A percentile compares a stretch with the other conserved stretches of the same genome.
Evolutionary conservation across 2,888 invertebrate species (phyloP).

Genomic region (Nesidiocoris tenuis): DNA sequence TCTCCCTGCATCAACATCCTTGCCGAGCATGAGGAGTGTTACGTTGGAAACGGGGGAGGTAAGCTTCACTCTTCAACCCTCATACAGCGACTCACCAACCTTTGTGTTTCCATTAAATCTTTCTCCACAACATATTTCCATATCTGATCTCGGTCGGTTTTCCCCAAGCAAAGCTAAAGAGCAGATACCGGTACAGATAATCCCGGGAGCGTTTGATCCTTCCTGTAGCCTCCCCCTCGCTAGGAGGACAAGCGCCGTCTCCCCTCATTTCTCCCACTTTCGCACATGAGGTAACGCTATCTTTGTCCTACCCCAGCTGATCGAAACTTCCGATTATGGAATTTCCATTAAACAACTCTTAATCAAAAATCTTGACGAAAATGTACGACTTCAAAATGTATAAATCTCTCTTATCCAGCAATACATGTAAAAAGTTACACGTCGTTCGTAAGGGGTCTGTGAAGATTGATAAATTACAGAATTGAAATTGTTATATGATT

Average conservation of each 20-base stretch:
- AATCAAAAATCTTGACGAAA: neutral
- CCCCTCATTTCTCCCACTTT: neutral
- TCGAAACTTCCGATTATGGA: neutral
- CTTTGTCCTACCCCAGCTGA: neutral
- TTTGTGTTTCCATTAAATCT: constrained; percentile 45
- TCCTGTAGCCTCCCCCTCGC: neutral
- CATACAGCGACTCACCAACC: constrained; percentile 11
- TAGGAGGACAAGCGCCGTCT: neutral
- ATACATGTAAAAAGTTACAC: too few relatives aligned
- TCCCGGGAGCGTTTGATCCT: constrained; percentile 32
- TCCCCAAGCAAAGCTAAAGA: constrained; percentile 2
- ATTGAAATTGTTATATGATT: too few relatives aligned
- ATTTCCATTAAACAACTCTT: neutral
- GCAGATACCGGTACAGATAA: constrained; percentile 35
- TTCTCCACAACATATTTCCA: constrained; percentile 45
- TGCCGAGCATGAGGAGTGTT: neutral
- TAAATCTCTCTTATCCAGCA: too few relatives aligned
- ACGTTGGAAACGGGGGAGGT: too few relatives aligned
- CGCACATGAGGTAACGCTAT: neutral
- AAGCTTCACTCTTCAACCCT: neutral
- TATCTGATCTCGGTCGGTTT: constrained; percentile 40
- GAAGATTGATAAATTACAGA: too few relatives aligned
- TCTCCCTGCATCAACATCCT: neutral
- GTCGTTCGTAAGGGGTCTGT: too few relatives aligned
- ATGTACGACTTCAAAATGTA: neutral